Conservation (phyloP, 2,888 invertebrate species). For the Nomada goodeniana region DNA sequence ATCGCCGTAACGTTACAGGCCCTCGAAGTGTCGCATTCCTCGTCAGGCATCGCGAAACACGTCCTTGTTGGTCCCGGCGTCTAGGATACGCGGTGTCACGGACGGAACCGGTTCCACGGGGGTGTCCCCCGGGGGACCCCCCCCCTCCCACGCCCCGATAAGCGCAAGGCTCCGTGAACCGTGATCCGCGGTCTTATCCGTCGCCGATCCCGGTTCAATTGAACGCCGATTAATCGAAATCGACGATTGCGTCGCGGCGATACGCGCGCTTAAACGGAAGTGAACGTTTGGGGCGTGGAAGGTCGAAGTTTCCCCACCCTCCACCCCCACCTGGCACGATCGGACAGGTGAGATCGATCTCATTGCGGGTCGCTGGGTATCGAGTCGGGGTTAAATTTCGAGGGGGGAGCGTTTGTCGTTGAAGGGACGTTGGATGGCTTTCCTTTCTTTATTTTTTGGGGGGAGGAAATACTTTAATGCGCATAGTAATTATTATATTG, state of each 20-base stretch:
- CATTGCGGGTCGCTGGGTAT: not conserved
- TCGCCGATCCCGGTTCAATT: constrained; percentile 24
- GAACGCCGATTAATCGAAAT: constrained; percentile 32
- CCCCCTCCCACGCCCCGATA: constrained; percentile 14
- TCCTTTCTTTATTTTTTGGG: too few species aligned
- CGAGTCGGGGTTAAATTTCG: not conserved
- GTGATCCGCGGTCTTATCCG: constrained; percentile 11
- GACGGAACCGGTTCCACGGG: constrained; percentile 56
- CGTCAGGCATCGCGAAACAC: constrained; percentile 65
- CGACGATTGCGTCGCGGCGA: not conserved
- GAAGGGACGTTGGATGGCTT: too few species aligned
- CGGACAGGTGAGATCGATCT: not conserved
- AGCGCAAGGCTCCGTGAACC: constrained; percentile 45
- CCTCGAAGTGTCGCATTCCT: constrained; percentile 55
- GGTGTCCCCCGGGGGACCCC: not conserved
- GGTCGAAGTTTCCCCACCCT: not conserved
- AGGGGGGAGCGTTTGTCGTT: too few species aligned
- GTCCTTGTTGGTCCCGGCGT: constrained; percentile 65
- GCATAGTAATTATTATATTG: too few species aligned
- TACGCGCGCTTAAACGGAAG: constrained; percentile 2
- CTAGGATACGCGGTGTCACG: constrained; percentile 37
- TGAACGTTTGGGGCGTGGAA: constrained; percentile 17
- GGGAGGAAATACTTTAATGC: too few species aligned
- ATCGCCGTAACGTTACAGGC: constrained; percentile 13
- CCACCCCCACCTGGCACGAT: too few species aligned